Percentiles rank a stretch among this genome's conserved stretches.
These are phyloP conservation scores for Centropus bengalensis DNA, from an alignment of 2,113 vertebrate genomes.

Conservation along the genomic window DNA sequence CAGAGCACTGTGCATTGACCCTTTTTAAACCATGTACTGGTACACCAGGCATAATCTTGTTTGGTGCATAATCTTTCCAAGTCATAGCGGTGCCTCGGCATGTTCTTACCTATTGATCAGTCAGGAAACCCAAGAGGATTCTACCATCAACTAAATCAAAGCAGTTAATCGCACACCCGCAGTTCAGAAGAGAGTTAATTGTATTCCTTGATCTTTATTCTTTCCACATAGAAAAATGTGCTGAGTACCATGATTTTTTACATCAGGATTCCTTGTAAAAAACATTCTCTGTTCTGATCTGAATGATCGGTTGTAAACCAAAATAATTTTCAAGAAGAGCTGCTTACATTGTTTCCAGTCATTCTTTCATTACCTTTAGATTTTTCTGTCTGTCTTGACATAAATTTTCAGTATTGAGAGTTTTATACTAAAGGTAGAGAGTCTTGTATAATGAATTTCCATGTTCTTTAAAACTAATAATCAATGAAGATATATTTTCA, in stretches of 20 bases:
- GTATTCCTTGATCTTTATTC: background rate
- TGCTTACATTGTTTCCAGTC: background rate
- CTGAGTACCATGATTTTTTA: background rate
- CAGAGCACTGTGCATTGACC: background rate
- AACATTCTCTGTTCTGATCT: background rate
- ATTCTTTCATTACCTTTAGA: slow-evolving; percentile 9
- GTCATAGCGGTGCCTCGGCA: background rate
- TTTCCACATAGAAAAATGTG: background rate
- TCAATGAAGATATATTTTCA: slow-evolving; percentile 14
- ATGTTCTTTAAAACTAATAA: slow-evolving; percentile 15
- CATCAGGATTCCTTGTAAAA: background rate
- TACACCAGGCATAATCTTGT: background rate
- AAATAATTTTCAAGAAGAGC: background rate
- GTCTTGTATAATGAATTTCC: background rate
- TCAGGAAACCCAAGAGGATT: background rate
- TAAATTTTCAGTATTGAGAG: background rate
- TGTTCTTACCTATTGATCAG: background rate
- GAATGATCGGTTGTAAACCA: background rate
- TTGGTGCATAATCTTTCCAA: background rate
- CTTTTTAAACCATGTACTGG: background rate
- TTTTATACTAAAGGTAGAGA: background rate
- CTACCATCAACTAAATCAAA: background rate
- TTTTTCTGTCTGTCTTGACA: background rate
- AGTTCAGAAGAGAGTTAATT: background rate
- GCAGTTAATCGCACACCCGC: background rate